These are phyloP conservation scores for Cryptocheilus praepositus DNA, from an alignment of 2,888 invertebrate species.

Conservation along the genomic window DNA sequence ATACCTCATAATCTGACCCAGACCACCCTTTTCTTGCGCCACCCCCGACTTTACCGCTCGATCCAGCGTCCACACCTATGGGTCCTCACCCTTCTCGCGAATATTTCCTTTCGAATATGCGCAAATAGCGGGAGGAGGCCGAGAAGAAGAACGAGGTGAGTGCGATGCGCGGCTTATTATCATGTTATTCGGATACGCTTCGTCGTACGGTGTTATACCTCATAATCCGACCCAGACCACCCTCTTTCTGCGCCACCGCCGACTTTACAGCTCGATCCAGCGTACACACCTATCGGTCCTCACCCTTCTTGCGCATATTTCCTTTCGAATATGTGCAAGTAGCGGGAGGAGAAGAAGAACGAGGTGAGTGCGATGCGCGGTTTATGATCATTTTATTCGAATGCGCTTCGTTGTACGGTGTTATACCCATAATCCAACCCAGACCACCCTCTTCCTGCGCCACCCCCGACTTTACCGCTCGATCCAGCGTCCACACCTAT, in stretches of 20 bases:
- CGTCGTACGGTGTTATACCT: conserved; percentile 60
- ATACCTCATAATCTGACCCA: conserved; percentile 52
- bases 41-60: conserved; percentile 9
- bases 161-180: conserved; percentile 64
- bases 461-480: conserved; percentile 8
- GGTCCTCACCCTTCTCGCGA: conserved; percentile 1
- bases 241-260: conserved; percentile 35
- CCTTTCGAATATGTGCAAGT: conserved; percentile 38
- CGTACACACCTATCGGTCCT: background rate
- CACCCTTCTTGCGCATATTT: conserved; percentile 18
- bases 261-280: conserved; percentile 15
- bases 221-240: conserved; percentile 45
- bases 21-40: conserved; percentile 39
- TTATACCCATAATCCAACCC: conserved; percentile 56
- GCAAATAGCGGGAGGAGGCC: background rate
- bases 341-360: background rate
- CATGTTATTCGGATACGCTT: conserved; percentile 71
- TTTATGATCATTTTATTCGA: conserved; percentile 74
- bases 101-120: conserved; percentile 42
- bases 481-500: conserved; percentile 13
- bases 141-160: background rate
- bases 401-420: conserved; percentile 58
- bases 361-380: conserved; percentile 26
- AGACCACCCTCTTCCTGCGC: conserved; percentile 41
- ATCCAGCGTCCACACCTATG: conserved; percentile 12